Percentiles rank a stretch among this genome's conserved stretches.
These are phyloP conservation scores for Phainopepla nitens DNA, from an alignment of 2,113 vertebrate species.

Conservation along the genomic window DNA sequence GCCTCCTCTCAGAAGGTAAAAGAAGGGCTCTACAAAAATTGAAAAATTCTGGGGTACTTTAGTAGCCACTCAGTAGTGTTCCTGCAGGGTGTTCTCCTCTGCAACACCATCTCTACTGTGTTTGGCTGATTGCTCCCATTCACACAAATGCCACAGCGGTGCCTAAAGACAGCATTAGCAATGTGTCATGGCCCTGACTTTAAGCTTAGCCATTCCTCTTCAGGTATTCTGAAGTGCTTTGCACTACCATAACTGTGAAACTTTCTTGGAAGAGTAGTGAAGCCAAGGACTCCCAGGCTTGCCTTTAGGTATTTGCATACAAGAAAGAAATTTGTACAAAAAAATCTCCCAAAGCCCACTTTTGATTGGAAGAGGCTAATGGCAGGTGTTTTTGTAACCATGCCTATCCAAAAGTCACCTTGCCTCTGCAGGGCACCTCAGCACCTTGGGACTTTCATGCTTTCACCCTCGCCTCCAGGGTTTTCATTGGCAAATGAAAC, in stretches of 20 bases:
- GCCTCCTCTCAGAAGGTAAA: not conserved
- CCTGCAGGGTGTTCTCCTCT: not conserved
- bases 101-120: not conserved
- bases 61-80: not conserved
- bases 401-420: not conserved
- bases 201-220: not conserved
- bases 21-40: not conserved
- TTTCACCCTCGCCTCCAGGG: not conserved
- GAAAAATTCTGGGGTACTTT: not conserved
- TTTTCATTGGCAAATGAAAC: not conserved
- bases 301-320: not conserved
- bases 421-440: not conserved
- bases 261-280: not conserved
- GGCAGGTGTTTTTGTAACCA: not conserved
- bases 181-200: rapidly evolving
- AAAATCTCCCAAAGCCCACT: not conserved
- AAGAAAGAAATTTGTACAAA: not conserved
- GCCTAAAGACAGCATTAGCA: not conserved
- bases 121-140: not conserved
- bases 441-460: not conserved
- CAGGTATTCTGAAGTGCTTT: not conserved
- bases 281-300: not conserved
- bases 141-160: not conserved
- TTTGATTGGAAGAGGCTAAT: not conserved
- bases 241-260: not conserved